A percentile compares a stretch with the other conserved stretches of the same genome.
Conservation (phyloP, 37 sponge, comb jelly and placozoan genomes). For the Cliona cf. orientalis region DNA sequence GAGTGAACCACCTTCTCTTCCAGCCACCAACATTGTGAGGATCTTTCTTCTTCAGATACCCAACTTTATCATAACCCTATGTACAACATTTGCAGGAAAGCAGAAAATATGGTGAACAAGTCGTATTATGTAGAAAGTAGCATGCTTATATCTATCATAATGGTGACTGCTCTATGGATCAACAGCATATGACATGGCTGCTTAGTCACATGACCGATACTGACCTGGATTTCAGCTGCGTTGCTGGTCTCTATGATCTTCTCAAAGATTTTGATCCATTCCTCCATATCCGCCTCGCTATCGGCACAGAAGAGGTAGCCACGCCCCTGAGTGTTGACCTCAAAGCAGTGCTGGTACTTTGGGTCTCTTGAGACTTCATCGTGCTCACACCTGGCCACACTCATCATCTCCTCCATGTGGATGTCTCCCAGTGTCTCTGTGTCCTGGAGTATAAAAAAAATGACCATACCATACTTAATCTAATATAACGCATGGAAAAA, state of each 20-base stretch:
- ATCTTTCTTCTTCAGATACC: slow-evolving; percentile 66
- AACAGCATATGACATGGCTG: no score
- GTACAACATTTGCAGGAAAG: background rate
- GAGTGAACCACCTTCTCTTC: slow-evolving; percentile 82
- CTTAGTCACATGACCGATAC: no score
- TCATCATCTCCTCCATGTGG: slow-evolving; percentile 64
- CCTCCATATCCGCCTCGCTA: slow-evolving; percentile 50
- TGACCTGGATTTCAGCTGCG: slow-evolving; percentile 66
- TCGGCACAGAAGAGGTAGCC: slow-evolving; percentile 76
- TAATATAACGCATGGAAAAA: no score
- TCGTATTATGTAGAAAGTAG: background rate
- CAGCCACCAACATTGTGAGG: slow-evolving; percentile 56
- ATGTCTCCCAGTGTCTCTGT: slow-evolving; percentile 60
- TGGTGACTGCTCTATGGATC: no score
- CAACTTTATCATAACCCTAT: slow-evolving; percentile 81
- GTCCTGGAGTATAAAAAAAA: slow-evolving; percentile 49
- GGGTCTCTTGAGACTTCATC: slow-evolving; percentile 52
- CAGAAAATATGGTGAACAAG: no score
- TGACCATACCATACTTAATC: no score
- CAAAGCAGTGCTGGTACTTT: slow-evolving; percentile 60
- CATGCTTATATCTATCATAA: no score
- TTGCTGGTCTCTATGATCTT: slow-evolving; percentile 53
- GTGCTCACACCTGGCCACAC: slow-evolving; percentile 53
- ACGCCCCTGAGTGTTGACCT: slow-evolving; percentile 71
- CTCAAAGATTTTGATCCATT: slow-evolving; percentile 57